These are phyloP conservation scores for Stratiomys singularior DNA, from an alignment of 2,888 invertebrate species.

Conservation along the genomic window DNA sequence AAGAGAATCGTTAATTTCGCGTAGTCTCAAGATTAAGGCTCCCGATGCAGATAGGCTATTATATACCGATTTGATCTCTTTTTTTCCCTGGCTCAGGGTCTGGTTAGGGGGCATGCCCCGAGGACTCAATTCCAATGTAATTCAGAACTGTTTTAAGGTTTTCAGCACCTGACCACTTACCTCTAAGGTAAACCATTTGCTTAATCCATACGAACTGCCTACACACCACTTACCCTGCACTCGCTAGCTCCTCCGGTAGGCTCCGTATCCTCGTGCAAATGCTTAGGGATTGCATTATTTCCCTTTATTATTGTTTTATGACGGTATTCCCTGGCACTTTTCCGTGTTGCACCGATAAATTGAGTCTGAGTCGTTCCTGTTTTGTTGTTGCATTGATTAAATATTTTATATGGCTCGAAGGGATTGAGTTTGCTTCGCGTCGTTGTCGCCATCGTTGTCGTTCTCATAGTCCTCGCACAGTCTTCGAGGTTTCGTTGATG, in stretches of 20 bases:
- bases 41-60: too few species aligned
- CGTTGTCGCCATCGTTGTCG: background rate
- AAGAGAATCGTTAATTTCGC: too few species aligned
- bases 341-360: conserved; percentile 39
- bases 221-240: background rate
- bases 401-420: conserved; percentile 37
- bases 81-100: too few species aligned
- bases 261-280: background rate
- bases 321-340: conserved; percentile 39
- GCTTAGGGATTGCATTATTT: conserved; percentile 37
- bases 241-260: background rate
- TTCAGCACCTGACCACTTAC: background rate
- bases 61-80: too few species aligned
- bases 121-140: too few species aligned
- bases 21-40: too few species aligned
- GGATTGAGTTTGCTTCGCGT: background rate
- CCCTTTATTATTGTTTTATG: conserved; percentile 38
- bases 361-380: conserved; percentile 7
- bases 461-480: background rate
- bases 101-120: too few species aligned
- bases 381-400: conserved; percentile 42
- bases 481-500: background rate
- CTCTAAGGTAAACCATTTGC: background rate
- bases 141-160: background rate
- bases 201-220: background rate